Evolutionary conservation across 2,797 vertebrate genomes (phyloP).

Genomic region (Gymnopithys bicolor): DNA sequence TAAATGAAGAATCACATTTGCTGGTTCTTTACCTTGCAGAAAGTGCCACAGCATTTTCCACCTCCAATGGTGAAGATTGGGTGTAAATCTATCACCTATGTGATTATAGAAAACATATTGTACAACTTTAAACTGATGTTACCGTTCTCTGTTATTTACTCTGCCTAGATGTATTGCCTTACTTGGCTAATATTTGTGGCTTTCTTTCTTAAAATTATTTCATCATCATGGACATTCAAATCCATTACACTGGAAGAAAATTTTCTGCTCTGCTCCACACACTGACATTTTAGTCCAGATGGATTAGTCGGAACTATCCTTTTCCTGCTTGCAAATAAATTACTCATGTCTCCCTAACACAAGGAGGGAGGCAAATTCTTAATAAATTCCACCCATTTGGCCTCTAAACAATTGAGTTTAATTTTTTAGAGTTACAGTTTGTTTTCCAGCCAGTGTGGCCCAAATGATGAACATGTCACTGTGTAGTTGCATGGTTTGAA

Average conservation of each 20-base stretch:
- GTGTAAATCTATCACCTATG: neutral
- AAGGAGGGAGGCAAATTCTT: neutral
- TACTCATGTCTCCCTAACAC: neutral
- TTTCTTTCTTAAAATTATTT: neutral
- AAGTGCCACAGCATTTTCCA: neutral
- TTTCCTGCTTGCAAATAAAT: neutral
- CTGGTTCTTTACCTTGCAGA: neutral
- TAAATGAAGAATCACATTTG: neutral
- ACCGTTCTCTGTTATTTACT: neutral
- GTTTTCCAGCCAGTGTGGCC: neutral
- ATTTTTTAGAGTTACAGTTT: neutral
- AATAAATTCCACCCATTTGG: neutral
- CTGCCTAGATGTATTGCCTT: neutral
- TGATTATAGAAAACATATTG: neutral
- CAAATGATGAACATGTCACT: neutral
- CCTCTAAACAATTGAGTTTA: neutral
- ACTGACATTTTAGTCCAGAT: neutral
- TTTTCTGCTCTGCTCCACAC: neutral
- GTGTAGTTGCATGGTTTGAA: neutral
- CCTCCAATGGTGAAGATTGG: neutral
- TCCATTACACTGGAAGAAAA: neutral
- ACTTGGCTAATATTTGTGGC: neutral
- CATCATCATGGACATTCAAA: neutral
- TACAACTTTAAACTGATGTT: neutral
- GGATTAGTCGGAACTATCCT: neutral